Evolutionary conservation across 2,888 invertebrate genomes (phyloP), one percentile per base, ranked within the genome.

Genomic region (Tipula vernalis): DNA sequence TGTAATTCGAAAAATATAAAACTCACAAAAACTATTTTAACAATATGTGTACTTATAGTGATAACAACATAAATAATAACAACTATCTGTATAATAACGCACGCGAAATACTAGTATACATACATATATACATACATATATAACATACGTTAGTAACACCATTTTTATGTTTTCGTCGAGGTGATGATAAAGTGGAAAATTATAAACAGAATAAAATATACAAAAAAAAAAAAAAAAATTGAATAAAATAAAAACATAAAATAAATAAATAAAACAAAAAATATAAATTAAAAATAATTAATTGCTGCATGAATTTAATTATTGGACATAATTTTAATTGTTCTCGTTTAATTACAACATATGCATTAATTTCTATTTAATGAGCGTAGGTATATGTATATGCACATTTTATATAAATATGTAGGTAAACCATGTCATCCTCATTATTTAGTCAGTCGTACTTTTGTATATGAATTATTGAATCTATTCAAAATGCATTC

Each of bases 271-370:
- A 71, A 71, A 71, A 71, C 71, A 71, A 71, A 71, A 71, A 71
- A 71, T 12, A 71, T 71, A 71, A 71, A 71, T 71, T 71, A 71
- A 36, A 84, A 84, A 84, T 84, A 84, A 84, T 41, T 84, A 84
- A 84, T 84, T 84, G 84, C 84, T 84, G 84, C 15, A 84, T 41
- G 39, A 84, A 84, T 15, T 84, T 84, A 84, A 85, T 85, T 42
- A 85, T 85, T 18, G 42, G 42, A 85, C 85, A 85, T 85, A 85
- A 85, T 85, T 85, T 85, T 42, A 85, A 85, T 85, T 85, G 85
- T 85, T 85, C 85, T 42, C 85, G 85, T 85, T 85, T 85, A 85
- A 85, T 85, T 85, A 42, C 42, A 44, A 85, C 85, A 42, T 28
- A 71, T 39, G 44, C 85, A 85, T 85, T 85, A 85, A 44, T 44